A percentile compares a stretch with the other conserved stretches of the same genome.
These are phyloP conservation scores for Camponotus fellah DNA, from an alignment of 2,888 invertebrate species.

Conservation along the genomic window DNA sequence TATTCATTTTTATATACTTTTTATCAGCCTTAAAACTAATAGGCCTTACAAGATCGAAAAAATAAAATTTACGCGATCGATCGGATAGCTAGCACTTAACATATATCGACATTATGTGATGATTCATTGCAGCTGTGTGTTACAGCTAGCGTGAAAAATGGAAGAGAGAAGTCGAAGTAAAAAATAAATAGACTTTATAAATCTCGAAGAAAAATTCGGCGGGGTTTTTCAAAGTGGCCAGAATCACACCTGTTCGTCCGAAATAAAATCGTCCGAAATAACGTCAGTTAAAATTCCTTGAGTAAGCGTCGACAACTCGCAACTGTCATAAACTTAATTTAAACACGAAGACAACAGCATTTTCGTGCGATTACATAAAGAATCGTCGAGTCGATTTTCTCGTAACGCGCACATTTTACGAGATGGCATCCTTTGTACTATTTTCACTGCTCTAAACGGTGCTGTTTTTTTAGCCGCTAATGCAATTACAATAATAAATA, in stretches of 20 bases:
- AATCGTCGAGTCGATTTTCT: constrained; percentile 6
- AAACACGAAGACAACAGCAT: not conserved
- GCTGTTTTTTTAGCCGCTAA: constrained; percentile 54
- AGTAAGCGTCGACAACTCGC: constrained; percentile 6
- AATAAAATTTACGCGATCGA: constrained; percentile 28
- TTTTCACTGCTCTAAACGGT: constrained; percentile 62
- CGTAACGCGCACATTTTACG: not conserved
- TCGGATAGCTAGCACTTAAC: not conserved
- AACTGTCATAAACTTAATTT: constrained; percentile 6
- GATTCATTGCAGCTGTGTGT: not conserved
- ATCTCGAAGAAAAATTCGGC: constrained; percentile 18
- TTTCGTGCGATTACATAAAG: not conserved
- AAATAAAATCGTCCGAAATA: not conserved
- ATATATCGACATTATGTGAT: not conserved
- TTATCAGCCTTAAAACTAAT: constrained; percentile 65
- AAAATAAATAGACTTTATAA: constrained; percentile 19
- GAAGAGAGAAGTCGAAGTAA: not conserved
- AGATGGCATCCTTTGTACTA: constrained; percentile 69
- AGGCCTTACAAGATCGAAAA: constrained; percentile 66
- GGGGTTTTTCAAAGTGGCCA: constrained; percentile 11
- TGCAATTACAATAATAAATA: constrained; percentile 65
- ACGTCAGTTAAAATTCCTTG: constrained; percentile 5
- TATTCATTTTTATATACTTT: constrained; percentile 68
- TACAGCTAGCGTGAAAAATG: not conserved
- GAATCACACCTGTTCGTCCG: not conserved